Base-by-base conservation (phyloP, 2,797 vertebrate species). In the Avahi laniger region DNA sequence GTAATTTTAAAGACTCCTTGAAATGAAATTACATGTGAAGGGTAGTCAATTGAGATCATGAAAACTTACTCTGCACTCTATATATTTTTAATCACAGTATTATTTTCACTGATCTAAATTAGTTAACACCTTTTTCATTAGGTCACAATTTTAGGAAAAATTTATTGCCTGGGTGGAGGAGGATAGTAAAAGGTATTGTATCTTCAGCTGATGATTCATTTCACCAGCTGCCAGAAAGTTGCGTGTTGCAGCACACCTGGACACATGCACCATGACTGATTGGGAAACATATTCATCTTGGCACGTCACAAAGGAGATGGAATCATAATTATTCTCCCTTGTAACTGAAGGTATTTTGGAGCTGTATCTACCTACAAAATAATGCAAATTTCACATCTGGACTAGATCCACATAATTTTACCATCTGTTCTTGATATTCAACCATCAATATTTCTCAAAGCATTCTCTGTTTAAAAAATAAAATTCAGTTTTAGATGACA, bases 271-370 rank as follows among this genome's bases (percentile, higher is more conserved):
- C 50, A 46, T 69, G 96, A 94, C 93, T 78, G 94, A 96, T 91
- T 82, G 90, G 89, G 91, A 93, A 97, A 76, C 91, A 97, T 78
- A 97, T 98, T 98, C 97, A 83, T 97, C 93, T 96, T 96, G 97
- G 97, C 97, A 88, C 1, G 0, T 96, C 76, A 18, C 86, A 89
- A 89, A 65, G 38, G 65, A 92, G 95, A 90, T 82, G 76, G 92
- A 73, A 83, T 91, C 81, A 17, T 89, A 35, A 10, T 24, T 85
- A 80, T 35, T 96, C 92, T 95, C 84, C 92, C 96, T 96, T 89
- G 85, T 33, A 75, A 2, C 76, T 80, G 65, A 75, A 94, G 94
- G 73, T 63, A 97, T 97, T 98, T 97, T 97, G 73, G 92, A 98
- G 96, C 84, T 70, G 63, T 33, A 91, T 96, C 80, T 86, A 86